Evolutionary conservation across 37 sponge, comb jelly and placozoan genomes (phyloP), one percentile per base, ranked within the genome.

Genomic region (Axinella damicornis): DNA sequence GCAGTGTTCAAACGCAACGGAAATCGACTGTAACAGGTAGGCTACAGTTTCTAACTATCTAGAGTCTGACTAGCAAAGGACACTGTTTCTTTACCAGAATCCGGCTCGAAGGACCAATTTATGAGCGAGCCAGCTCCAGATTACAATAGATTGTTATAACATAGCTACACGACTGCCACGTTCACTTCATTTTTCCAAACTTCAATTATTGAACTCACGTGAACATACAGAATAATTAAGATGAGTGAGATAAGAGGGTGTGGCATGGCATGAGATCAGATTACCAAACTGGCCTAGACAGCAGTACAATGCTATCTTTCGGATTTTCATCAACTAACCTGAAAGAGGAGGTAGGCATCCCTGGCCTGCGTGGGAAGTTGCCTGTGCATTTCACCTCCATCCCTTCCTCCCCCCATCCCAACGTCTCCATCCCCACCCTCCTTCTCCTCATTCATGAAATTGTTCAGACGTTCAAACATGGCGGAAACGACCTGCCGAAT

Each of bases 281-380:
- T n/a, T n/a, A n/a, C n/a, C 4, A 46, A 46, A 9, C 46, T 46
- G 46, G 46, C 6, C 9, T 4, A 9, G 46, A 46, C 46, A 31
- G 4, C 33, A 13, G 33, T 13, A 30, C 34, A 41, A 72, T 15
- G 73, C 39, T 15, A 38, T 41, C 53, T 6, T 41, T 52, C 2
- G 2, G 53, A 17, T n/a, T 18, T 12, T 24, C 2, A 40, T 21
- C 2, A 9, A 12, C 59, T 68, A 4, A 94, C 95, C 81, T 94
- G 95, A 53, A 95, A 95, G 28, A 95, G 66, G 4, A 95, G 73
- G 80, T 95, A 95, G n/a, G 92, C 95, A 85, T 95, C 95, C 5
- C 57, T 69, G 31, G 92, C 88, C n/a, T 89, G 74, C 40, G 59
- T 70, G 18, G 80, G 78, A 33, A 94, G 55, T 22, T 82, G 31